These are phyloP conservation scores for Drosophila paramelanica DNA, from an alignment of 2,888 invertebrate genomes.

Conservation along the genomic window DNA sequence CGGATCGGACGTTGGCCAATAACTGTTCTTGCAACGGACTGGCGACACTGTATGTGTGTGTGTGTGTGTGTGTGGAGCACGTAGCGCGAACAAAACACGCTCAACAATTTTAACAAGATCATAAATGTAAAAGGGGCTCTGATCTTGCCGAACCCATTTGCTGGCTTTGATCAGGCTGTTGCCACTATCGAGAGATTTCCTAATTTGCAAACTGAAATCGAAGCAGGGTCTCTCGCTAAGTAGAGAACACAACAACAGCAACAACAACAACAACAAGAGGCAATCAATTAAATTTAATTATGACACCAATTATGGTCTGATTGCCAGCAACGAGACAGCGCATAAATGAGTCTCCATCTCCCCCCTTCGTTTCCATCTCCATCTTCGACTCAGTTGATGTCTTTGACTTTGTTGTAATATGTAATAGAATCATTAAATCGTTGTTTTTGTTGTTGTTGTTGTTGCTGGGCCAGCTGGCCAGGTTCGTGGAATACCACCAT, in stretches of 20 bases:
- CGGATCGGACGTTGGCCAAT: slow-evolving; percentile 14
- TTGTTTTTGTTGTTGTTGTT: slow-evolving; percentile 17
- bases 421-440: slow-evolving; percentile 75
- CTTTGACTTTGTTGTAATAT: slow-evolving; percentile 40
- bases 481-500: slow-evolving; percentile 66
- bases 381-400: not conserved
- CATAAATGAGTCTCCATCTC: slow-evolving; percentile 42
- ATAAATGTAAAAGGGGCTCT: slow-evolving; percentile 68
- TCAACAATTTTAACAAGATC: slow-evolving; percentile 76
- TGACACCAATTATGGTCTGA: slow-evolving; percentile 80
- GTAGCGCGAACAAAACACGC: slow-evolving; percentile 49
- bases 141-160: slow-evolving; percentile 65
- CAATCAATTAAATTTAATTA: slow-evolving; percentile 81
- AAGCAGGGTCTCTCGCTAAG: slow-evolving; percentile 14
- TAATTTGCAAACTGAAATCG: slow-evolving; percentile 67
- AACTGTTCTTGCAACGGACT: slow-evolving; percentile 71
- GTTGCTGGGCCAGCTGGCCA: not conserved
- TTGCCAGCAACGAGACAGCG: slow-evolving; percentile 56
- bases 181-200: slow-evolving; percentile 49
- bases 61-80: slow-evolving; percentile 38
- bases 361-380: slow-evolving; percentile 2
- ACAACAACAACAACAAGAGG: slow-evolving; percentile 28
- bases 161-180: slow-evolving; percentile 4
- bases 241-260: slow-evolving; percentile 24
- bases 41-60: slow-evolving; percentile 17